Percentiles rank a stretch among this genome's conserved stretches.
phyloP scores from a whole-genome alignment of 2,113 vertebrate species.

The Grammomys surdaster region DNA sequence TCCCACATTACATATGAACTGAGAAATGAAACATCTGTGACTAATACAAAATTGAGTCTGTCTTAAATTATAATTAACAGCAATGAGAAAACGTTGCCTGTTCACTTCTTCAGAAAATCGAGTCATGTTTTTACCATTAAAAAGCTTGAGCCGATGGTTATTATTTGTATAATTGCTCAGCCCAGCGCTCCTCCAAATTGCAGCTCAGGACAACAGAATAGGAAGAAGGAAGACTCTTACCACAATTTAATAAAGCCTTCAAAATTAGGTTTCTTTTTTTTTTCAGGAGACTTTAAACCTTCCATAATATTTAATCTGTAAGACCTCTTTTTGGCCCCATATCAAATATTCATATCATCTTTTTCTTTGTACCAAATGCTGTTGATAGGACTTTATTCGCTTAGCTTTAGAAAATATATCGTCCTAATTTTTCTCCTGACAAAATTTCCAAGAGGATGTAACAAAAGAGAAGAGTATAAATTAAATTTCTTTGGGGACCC shows the following conservation, averaged over 20 bases:
- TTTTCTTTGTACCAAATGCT: conserved; percentile 68
- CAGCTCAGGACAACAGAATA: conserved; percentile 60
- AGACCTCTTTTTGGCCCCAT: conserved; percentile 65
- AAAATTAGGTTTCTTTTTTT: conserved; percentile 51
- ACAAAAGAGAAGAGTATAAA: conserved; percentile 70
- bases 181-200: conserved; percentile 66
- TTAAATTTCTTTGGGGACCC: conserved; percentile 54
- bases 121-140: conserved; percentile 83
- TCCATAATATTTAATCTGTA: conserved; percentile 69
- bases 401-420: conserved; percentile 72
- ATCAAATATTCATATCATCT: conserved; percentile 72
- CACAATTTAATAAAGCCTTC: conserved; percentile 69
- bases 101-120: conserved; percentile 80
- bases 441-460: conserved; percentile 62
- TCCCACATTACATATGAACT: conserved; percentile 85
- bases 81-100: conserved; percentile 83
- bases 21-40: conserved; percentile 86
- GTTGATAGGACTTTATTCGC: conserved; percentile 68
- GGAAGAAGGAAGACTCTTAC: conserved; percentile 61
- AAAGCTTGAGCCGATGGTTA: conserved; percentile 78
- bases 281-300: conserved; percentile 45
- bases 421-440: conserved; percentile 71
- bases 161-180: conserved; percentile 73
- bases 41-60: conserved; percentile 86
- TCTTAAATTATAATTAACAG: conserved; percentile 86